Evolutionary conservation across 1,140 invertebrate species (phyloP).

Genomic region (Eurytemora carolleeae): DNA sequence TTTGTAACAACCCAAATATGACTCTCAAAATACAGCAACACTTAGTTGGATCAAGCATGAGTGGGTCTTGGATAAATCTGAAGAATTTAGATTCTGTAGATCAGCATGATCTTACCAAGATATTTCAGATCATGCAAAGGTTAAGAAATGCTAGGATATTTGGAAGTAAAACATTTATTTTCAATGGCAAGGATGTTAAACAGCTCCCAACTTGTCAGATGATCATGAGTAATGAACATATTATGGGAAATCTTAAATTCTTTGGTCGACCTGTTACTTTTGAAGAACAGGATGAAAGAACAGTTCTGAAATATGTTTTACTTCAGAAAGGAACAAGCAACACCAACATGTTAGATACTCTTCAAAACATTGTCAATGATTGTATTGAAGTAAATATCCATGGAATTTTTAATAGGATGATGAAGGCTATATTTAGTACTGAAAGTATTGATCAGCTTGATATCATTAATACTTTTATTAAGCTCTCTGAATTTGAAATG

Average conservation of each 20-base stretch:
- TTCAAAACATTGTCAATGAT: neutral
- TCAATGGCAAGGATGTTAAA: neutral
- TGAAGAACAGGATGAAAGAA: neutral
- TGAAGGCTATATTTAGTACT: neutral
- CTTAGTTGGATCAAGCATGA: neutral
- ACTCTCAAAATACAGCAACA: neutral
- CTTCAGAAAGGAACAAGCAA: neutral
- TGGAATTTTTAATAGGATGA: neutral
- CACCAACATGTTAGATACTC: neutral
- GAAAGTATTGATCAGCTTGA: neutral
- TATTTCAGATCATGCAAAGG: neutral
- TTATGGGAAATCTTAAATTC: neutral
- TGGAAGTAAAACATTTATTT: neutral
- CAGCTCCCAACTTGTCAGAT: neutral
- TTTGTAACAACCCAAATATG: neutral
- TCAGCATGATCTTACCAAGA: neutral
- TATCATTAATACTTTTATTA: neutral
- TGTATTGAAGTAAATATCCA: neutral
- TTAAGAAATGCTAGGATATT: neutral
- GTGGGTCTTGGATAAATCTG: neutral
- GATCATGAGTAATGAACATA: neutral
- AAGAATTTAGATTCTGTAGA: neutral
- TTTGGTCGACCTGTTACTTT: neutral
- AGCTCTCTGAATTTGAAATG: neutral
- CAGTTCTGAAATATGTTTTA: neutral